Evolutionary conservation across 2,113 vertebrate genomes (phyloP).

Genomic region (Scolopax mira): DNA sequence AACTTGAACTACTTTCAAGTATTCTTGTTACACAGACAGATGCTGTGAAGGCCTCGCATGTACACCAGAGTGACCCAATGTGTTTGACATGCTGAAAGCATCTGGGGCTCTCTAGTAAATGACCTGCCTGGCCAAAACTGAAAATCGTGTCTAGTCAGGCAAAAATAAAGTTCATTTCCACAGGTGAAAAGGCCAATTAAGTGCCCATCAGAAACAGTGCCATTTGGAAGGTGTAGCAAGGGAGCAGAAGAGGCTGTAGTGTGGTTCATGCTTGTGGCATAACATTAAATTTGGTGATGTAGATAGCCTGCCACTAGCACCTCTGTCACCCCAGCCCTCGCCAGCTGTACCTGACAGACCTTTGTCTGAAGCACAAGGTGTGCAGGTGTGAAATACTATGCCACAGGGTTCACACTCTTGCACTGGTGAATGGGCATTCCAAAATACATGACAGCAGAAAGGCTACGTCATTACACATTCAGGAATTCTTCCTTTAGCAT

Average conservation of each 20-base stretch:
- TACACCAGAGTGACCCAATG: neutral
- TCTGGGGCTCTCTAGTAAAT: neutral
- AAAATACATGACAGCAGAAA: accelerated
- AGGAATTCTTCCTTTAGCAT: neutral
- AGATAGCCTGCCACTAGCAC: too few species aligned
- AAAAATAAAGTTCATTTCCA: neutral
- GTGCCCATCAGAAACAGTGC: neutral
- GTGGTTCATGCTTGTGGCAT: accelerated
- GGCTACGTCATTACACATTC: neutral
- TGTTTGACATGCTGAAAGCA: neutral
- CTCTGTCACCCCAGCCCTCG: accelerated
- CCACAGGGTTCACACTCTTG: neutral
- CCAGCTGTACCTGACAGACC: accelerated
- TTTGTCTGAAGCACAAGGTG: neutral
- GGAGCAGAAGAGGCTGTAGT: neutral
- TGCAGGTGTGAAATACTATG: neutral
- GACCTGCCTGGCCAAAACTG: neutral
- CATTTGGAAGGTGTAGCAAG: neutral
- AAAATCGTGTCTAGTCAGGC: neutral
- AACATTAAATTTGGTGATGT: neutral
- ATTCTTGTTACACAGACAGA: neutral
- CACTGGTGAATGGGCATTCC: accelerated
- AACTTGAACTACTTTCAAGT: neutral
- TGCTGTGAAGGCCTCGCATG: neutral
- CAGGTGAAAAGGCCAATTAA: neutral